These are phyloP conservation scores for Aplidium turbinatum DNA, from an alignment of 23 tunicate species.

Conservation along the genomic window DNA sequence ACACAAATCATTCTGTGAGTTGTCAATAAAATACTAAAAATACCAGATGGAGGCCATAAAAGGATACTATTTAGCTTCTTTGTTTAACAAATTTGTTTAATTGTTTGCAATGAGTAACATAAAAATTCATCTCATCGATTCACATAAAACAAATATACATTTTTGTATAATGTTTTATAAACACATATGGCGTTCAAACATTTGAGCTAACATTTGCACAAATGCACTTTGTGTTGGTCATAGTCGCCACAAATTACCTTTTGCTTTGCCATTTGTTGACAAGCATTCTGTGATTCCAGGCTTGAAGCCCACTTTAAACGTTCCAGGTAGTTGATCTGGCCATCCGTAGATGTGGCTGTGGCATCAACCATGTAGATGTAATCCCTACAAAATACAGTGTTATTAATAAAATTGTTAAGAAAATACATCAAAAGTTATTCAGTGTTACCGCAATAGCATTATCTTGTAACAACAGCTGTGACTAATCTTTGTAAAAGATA, in stretches of 20 bases:
- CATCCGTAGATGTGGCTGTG: not conserved
- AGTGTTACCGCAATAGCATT: no score
- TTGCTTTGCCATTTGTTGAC: slow-evolving; percentile 40
- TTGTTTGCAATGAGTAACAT: no score
- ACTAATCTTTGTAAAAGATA: no score
- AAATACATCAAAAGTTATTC: no score
- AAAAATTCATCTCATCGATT: not conserved
- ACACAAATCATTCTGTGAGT: no score
- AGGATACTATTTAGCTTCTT: no score
- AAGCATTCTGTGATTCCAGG: not conserved
- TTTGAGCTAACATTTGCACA: not conserved
- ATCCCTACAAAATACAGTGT: no score
- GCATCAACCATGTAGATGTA: slow-evolving; percentile 71
- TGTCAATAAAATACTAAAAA: no score
- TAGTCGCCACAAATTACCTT: slow-evolving; percentile 11
- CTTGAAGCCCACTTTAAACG: slow-evolving; percentile 47
- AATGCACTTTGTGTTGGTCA: not conserved
- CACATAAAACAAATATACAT: not conserved
- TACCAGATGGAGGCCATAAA: no score
- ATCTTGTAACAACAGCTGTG: no score
- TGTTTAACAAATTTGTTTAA: no score
- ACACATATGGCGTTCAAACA: not conserved
- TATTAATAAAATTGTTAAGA: no score
- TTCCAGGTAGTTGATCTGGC: slow-evolving; percentile 36
- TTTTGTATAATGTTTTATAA: not conserved